These are phyloP conservation scores for Dolichoris vasculosae DNA, from an alignment of 1,140 invertebrate genomes.

Conservation along the genomic window DNA sequence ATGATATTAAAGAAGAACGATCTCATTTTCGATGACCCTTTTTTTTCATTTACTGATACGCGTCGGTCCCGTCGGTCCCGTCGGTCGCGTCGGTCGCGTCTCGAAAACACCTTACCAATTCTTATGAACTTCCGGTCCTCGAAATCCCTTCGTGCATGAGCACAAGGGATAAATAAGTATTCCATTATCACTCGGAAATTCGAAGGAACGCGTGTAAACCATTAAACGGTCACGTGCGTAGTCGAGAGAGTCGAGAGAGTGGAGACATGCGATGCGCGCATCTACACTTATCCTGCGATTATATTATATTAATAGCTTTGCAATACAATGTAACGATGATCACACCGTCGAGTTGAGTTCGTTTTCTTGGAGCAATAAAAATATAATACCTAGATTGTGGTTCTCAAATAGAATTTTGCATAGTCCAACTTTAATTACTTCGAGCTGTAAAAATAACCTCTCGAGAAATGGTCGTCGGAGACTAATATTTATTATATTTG, in stretches of 20 bases:
- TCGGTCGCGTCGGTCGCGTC: neutral
- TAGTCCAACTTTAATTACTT: neutral
- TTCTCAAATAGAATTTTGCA: neutral
- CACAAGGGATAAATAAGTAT: no score
- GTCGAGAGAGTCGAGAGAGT: neutral
- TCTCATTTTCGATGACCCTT: constrained; percentile 26
- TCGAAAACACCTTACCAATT: neutral
- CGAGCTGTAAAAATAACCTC: neutral
- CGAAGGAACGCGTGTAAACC: neutral
- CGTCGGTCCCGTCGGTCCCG: neutral
- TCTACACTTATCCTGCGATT: neutral
- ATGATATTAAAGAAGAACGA: no score
- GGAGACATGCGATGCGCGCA: neutral
- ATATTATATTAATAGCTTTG: neutral
- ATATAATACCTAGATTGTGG: neutral
- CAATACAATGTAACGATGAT: neutral
- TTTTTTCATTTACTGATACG: no score
- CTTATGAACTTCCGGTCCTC: neutral
- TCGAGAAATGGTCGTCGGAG: neutral
- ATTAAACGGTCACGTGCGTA: neutral
- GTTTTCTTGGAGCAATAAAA: no score
- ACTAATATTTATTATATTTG: neutral
- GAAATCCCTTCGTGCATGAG: neutral
- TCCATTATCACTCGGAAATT: neutral
- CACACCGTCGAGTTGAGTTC: no score